phyloP scores from a whole-genome alignment of 1,140 invertebrate species.

The Hesperophylax magnus region DNA sequence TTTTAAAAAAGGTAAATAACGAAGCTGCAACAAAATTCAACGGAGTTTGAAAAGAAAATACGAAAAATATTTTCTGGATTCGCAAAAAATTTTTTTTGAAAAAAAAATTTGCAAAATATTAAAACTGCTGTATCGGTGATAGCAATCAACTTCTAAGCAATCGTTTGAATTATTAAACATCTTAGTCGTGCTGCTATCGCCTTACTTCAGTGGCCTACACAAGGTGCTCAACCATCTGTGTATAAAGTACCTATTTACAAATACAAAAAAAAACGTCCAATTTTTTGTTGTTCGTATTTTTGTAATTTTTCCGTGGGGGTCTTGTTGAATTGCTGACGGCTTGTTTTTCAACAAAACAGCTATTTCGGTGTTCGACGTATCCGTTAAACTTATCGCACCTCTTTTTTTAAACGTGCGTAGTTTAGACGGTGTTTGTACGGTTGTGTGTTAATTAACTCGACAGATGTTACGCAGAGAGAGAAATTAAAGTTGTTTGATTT shows the following conservation, averaged over 20 bases:
- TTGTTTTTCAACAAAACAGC: conserved; percentile 58
- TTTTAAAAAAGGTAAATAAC: not conserved
- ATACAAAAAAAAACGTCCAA: not conserved
- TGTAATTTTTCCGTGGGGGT: conserved; percentile 20
- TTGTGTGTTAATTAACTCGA: not conserved
- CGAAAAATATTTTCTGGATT: not conserved
- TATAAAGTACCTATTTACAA: conserved; percentile 47
- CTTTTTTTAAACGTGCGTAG: conserved; percentile 21
- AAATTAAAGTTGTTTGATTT: not conserved
- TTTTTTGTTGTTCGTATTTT: conserved; percentile 10
- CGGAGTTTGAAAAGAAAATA: not conserved
- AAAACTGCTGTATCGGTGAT: conserved; percentile 3
- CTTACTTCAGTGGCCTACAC: conserved; percentile 40
- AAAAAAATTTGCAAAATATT: not conserved
- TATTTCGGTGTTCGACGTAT: conserved; percentile 30
- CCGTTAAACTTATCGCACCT: not conserved
- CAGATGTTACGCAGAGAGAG: not conserved
- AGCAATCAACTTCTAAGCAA: not conserved
- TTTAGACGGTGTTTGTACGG: not conserved
- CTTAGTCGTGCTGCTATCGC: conserved; percentile 6
- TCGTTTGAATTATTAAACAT: not conserved
- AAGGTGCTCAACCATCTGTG: conserved; percentile 53
- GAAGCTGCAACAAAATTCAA: not conserved
- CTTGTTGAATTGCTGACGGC: conserved; percentile 44
- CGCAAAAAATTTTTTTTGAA: not conserved